Conservation (phyloP, 2,113 vertebrate species). For the Plectropomus leopardus region DNA sequence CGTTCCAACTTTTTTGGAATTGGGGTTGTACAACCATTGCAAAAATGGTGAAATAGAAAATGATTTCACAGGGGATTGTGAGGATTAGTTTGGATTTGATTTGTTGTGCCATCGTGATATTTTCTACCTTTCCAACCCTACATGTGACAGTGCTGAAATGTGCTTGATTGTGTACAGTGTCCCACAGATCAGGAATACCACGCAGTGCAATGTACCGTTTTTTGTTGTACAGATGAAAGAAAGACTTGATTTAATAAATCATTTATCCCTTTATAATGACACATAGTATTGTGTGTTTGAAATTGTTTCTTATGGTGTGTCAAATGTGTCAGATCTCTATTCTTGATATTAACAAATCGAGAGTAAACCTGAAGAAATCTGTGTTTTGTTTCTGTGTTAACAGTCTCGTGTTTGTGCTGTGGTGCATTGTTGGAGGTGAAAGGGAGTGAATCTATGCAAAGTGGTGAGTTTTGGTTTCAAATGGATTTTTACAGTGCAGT, state of each 20-base stretch:
- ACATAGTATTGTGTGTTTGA: conserved; percentile 63
- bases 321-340: conserved; percentile 58
- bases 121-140: conserved; percentile 64
- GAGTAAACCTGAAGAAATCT: not conserved
- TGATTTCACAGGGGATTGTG: not conserved
- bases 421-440: not conserved
- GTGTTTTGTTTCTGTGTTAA: conserved; percentile 23
- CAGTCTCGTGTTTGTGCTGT: conserved; percentile 30
- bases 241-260: conserved; percentile 73
- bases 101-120: conserved; percentile 46
- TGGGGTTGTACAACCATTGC: not conserved
- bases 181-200: conserved; percentile 23
- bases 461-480: not conserved
- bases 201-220: conserved; percentile 35
- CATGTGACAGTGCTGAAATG: conserved; percentile 50
- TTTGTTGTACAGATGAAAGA: conserved; percentile 62
- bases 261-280: conserved; percentile 74
- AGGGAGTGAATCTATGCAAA: conserved; percentile 70
- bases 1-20: too few species aligned
- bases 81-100: conserved; percentile 3
- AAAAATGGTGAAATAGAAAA: not conserved
- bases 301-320: conserved; percentile 64
- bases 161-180: conserved; percentile 29
- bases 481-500: conserved; percentile 26
- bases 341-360: conserved; percentile 58